Base-by-base conservation (phyloP, 2,113 vertebrate species). In the Dendrocopos noguchii region DNA sequence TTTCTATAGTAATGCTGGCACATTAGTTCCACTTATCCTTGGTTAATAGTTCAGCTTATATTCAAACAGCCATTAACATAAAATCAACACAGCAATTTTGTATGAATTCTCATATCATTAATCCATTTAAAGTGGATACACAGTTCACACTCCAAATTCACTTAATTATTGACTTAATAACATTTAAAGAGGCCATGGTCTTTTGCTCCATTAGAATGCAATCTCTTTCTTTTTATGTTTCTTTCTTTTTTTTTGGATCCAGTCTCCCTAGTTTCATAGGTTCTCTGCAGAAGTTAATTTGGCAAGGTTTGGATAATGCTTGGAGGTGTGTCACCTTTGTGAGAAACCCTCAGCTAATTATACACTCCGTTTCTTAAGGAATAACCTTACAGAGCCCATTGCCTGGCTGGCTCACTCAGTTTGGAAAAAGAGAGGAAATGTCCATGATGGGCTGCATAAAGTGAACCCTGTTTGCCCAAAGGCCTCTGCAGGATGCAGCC, bases 11-110 rank as follows among this genome's bases (percentile, higher is more conserved):
- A 91, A 75, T 91, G 89, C 89, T 91, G 84, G 91, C 57, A 93
- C 93, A 93, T 96, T 94, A 94, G 93, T 95, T 95, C 94, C 94
- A 96, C 94, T 94, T 96, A 94, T 94, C 92, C 90, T 87, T 89
- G 86, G 93, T 87, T 96, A 96, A 97, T 93, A 97, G 95, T 95
- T 96, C 95, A 94, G 97, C 95, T 95, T 95, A 96, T 87, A 96
- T 95, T 97, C 95, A 97, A 97, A 97, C 92, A 96, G n/a, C 90
- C 86, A 97, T 97, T 97, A 97, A 94, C 95, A 93, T 88, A 97
- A 97, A 97, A 97, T 95, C 97, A 97, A 97, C 95, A 96, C 61
- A 94, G 97, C 90, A 96, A 96, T 95, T 97, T 95, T 42, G 66
- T 92, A 88, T 87, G 91, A 94, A 93, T 96, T 93, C 93, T 97